Percentiles rank a stretch among this genome's conserved stretches.
Conservation (phyloP, 2,888 invertebrate genomes). For the Lymantria dispar region DNA sequence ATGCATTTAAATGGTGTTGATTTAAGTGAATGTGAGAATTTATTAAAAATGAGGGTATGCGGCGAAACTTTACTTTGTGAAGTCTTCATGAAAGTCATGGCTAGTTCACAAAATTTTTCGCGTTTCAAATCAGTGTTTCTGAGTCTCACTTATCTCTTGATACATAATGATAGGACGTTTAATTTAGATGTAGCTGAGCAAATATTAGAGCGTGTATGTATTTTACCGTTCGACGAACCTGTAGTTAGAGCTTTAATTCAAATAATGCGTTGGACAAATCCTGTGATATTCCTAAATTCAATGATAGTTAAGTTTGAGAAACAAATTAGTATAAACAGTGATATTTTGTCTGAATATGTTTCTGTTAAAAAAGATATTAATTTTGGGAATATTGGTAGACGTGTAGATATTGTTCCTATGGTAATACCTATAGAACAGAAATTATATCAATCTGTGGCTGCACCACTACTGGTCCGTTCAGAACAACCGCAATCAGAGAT, state of each 20-base stretch:
- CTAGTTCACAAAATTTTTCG: slow-evolving; percentile 63
- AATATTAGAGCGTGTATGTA: slow-evolving; percentile 60
- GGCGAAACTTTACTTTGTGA: slow-evolving; percentile 45
- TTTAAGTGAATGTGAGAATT: slow-evolving; percentile 41
- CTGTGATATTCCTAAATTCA: slow-evolving; percentile 40
- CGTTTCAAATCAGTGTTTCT: slow-evolving; percentile 61
- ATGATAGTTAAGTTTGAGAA: slow-evolving; percentile 50
- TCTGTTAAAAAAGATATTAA: slow-evolving; percentile 1
- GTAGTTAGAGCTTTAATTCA: slow-evolving; percentile 45
- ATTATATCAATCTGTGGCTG: neutral
- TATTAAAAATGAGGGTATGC: slow-evolving; percentile 33
- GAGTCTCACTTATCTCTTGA: slow-evolving; percentile 52
- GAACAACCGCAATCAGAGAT: neutral
- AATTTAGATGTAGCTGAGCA: slow-evolving; percentile 39
- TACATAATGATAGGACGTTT: slow-evolving; percentile 37
- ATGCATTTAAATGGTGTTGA: slow-evolving; percentile 50
- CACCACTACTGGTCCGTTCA: neutral
- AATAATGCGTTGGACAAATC: slow-evolving; percentile 50
- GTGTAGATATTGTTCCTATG: neutral
- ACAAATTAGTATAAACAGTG: slow-evolving; percentile 32
- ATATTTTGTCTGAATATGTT: slow-evolving; percentile 3
- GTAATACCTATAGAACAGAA: neutral
- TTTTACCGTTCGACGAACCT: slow-evolving; percentile 52
- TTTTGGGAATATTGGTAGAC: neutral
- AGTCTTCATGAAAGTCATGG: slow-evolving; percentile 50